phyloP scores from a whole-genome alignment of 2,888 invertebrate species.

The Platycnemis pennipes region DNA sequence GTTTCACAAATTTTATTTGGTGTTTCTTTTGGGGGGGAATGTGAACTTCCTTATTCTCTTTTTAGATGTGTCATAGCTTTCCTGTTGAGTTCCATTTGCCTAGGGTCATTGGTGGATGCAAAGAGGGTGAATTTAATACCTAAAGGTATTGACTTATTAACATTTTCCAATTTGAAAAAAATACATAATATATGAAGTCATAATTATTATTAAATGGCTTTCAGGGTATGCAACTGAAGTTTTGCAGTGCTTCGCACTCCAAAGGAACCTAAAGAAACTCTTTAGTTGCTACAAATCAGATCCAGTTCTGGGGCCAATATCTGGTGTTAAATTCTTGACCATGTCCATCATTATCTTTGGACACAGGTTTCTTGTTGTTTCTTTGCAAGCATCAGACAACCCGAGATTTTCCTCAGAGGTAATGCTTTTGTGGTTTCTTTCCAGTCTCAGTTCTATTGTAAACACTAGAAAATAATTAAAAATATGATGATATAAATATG shows the following conservation, averaged over 20 bases:
- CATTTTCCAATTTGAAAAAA: background rate
- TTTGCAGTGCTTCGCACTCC: conserved; percentile 5
- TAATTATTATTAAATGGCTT: background rate
- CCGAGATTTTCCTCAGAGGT: background rate
- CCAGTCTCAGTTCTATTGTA: too few species aligned
- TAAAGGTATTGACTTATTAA: background rate
- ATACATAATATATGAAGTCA: too few species aligned
- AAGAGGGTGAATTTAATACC: background rate
- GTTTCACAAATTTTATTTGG: too few species aligned
- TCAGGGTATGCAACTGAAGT: background rate
- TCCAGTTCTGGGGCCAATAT: background rate
- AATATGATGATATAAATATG: too few species aligned
- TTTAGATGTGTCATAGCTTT: background rate
- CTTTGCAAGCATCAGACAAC: conserved; percentile 13
- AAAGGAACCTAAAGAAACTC: background rate
- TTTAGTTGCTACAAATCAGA: background rate
- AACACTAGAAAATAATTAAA: too few species aligned
- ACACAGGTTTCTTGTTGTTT: background rate
- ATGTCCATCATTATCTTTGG: conserved; percentile 40
- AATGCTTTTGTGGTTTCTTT: background rate
- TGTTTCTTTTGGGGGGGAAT: background rate
- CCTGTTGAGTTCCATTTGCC: background rate
- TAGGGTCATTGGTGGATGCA: background rate
- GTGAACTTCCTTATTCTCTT: too few species aligned
- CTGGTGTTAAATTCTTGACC: conserved; percentile 14